Base-by-base conservation (phyloP, 1,140 invertebrate genomes). In the Hesperophylax magnus region DNA sequence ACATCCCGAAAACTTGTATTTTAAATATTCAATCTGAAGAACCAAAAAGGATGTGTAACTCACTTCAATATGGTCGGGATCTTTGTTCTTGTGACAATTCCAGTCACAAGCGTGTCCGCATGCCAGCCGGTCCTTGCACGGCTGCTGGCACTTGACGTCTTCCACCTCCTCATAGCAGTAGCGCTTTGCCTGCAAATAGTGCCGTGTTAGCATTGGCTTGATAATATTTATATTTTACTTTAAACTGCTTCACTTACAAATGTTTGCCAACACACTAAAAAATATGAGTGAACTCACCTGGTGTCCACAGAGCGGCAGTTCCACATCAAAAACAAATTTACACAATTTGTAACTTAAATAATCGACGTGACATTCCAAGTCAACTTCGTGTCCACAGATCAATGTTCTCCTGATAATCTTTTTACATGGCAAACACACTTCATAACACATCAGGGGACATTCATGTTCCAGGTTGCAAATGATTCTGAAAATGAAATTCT, bases 301-400 rank as follows among this genome's bases (percentile, higher is more conserved):
- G 82, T 93, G 92, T n/a, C 84, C 86, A 85, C 92, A 93, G n/a
- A 85, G 58, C 4, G 88, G 85, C n/a, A 88, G 78, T 3, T 79
- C 87, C 5, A 87, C 85, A 5, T 82, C 34, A 20, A 91, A 86
- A 27, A 63, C 53, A 9, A 84, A 84, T 8, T 54, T n/a, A 81
- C 91, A 91, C 11, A 86, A 82, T 47, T 47, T 47, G 11, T 85
- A 84, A 5, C 53, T 34, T 14, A 69, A 18, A 8, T 86, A 82
- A 83, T 90, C 86, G 3, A 84, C 80, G 77, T 86, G 81, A 84
- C 91, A 92, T 2, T 63, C 81, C 11, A 92, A 77, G 0, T 82
- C 52, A 58, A 82, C 85, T 3, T 81, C 53, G 82, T 93, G 92
- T 1, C 87, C 88, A 85, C 92, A 92, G 3, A 85, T 85, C 22